Percentiles rank a stretch among this genome's conserved stretches.
These are phyloP conservation scores for Myanophis thanlyinensis DNA, from an alignment of 2,113 vertebrate species.

Conservation along the genomic window DNA sequence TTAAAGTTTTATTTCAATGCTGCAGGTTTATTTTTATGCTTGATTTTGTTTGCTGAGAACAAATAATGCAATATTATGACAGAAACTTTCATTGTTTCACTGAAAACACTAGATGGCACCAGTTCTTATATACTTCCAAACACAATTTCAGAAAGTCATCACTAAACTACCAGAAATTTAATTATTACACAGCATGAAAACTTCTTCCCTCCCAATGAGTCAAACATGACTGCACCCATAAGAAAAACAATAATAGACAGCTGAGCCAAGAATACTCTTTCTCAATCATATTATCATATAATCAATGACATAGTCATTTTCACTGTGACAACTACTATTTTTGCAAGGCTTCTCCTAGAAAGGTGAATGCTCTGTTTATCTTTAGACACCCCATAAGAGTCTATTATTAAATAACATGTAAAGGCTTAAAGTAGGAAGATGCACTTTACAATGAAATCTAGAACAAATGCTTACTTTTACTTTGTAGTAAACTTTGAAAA, in stretches of 20 bases:
- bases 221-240: background rate
- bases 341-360: background rate
- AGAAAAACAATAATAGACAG: background rate
- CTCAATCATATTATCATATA: background rate
- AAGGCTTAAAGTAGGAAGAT: background rate
- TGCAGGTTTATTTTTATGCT: background rate
- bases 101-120: background rate
- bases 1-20: background rate
- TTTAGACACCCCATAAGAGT: background rate
- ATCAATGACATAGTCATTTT: background rate
- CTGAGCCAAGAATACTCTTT: background rate
- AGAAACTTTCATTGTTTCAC: background rate
- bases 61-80: background rate
- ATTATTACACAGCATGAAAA: background rate
- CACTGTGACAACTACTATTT: background rate
- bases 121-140: background rate
- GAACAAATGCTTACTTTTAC: background rate
- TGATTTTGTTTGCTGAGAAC: background rate
- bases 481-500: background rate
- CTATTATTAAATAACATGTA: background rate
- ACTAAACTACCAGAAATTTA: background rate
- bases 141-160: background rate
- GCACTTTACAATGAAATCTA: background rate
- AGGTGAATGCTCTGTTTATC: background rate
- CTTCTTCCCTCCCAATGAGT: background rate